A percentile compares a stretch with the other conserved stretches of the same genome.
Conservation (phyloP, 2,888 invertebrate species). For the Xestia ashworthii region DNA sequence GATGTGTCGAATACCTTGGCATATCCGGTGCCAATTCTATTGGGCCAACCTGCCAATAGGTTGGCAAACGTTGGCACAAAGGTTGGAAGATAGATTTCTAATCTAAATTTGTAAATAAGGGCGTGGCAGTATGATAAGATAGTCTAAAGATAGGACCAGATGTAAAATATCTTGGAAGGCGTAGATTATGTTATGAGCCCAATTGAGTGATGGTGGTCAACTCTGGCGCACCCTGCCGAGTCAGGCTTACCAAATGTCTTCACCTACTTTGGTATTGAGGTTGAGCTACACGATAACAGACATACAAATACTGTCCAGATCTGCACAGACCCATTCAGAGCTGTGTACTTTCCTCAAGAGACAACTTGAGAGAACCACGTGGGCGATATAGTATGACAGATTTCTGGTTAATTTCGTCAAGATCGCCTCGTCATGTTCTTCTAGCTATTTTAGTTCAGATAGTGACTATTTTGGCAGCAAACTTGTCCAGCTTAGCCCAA, state of each 20-base stretch:
- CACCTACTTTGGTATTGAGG: not conserved
- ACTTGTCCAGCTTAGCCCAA: not conserved
- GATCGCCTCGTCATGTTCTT: not conserved
- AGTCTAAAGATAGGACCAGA: conserved; percentile 30
- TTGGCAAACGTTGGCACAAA: conserved; percentile 22
- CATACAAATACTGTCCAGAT: not conserved
- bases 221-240: not conserved
- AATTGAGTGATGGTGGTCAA: not conserved
- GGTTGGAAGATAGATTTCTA: conserved; percentile 45
- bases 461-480: not conserved
- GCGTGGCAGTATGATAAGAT: conserved; percentile 33
- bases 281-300: not conserved
- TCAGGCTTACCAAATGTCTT: not conserved
- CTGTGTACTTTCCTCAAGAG: not conserved
- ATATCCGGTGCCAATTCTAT: conserved; percentile 63
- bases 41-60: conserved; percentile 24
- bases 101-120: conserved; percentile 49
- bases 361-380: not conserved
- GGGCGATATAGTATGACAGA: not conserved
- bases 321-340: not conserved
- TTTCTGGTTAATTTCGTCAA: not conserved
- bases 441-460: not conserved
- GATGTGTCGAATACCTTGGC: conserved; percentile 46
- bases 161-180: not conserved
- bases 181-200: not conserved